phyloP scores from a whole-genome alignment of 2,113 vertebrate genomes.

The Grantiella picta region DNA sequence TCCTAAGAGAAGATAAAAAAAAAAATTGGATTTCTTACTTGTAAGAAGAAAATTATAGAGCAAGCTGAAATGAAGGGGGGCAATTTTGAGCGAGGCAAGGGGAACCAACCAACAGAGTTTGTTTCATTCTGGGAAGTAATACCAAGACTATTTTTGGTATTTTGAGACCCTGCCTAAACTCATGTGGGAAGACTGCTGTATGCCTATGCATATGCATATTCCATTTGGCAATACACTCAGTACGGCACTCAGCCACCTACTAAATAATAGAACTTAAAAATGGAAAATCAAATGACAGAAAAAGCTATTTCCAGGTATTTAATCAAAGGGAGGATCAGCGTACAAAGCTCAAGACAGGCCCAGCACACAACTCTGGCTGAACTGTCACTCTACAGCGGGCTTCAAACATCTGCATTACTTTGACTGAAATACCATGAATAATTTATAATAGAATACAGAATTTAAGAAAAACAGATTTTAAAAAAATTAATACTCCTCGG shows the following conservation, averaged over 20 bases:
- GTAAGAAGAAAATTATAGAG: constrained; percentile 32
- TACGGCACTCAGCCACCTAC: constrained; percentile 57
- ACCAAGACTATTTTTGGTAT: constrained; percentile 67
- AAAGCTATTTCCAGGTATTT: constrained; percentile 65
- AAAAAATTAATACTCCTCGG: constrained; percentile 29
- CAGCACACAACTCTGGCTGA: constrained; percentile 38
- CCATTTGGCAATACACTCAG: constrained; percentile 52
- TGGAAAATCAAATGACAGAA: constrained; percentile 69
- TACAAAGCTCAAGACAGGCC: constrained; percentile 50
- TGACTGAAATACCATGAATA: constrained; percentile 66
- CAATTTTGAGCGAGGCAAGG: constrained; percentile 7
- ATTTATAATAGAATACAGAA: constrained; percentile 60
- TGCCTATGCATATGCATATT: constrained; percentile 68
- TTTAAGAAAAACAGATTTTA: constrained; percentile 43
- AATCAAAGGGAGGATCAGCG: constrained; percentile 51
- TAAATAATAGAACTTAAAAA: constrained; percentile 72
- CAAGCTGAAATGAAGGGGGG: constrained; percentile 20
- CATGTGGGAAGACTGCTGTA: constrained; percentile 64
- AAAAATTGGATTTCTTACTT: background rate
- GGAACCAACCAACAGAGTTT: constrained; percentile 51
- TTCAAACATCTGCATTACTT: constrained; percentile 76
- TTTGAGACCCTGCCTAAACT: constrained; percentile 71
- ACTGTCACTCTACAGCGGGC: constrained; percentile 66
- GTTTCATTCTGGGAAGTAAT: constrained; percentile 66
- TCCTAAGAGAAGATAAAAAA: background rate